phyloP scores from a whole-genome alignment of 2,113 vertebrate species.

The Cinclus mexicanus region DNA sequence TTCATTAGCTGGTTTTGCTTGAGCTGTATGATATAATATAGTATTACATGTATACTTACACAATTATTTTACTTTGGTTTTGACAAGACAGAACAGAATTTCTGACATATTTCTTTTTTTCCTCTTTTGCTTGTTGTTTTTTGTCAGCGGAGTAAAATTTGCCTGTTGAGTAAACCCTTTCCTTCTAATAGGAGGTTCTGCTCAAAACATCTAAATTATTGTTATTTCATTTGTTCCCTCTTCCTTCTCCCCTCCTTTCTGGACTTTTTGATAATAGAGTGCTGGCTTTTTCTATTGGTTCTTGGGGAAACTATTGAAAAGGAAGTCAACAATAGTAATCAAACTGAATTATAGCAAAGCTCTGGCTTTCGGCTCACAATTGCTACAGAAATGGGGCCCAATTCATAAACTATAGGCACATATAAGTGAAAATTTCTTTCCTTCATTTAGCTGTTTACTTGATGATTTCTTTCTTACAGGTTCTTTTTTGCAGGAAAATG shows the following conservation, averaged over 20 bases:
- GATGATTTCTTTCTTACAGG: not conserved
- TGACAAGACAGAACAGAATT: not conserved
- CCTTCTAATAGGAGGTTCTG: not conserved
- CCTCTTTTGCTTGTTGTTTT: not conserved
- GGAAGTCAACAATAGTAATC: slow-evolving; percentile 4
- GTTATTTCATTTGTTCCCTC: not conserved
- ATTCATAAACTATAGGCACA: not conserved
- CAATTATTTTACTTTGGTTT: slow-evolving; percentile 6
- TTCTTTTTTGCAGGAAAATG: not conserved
- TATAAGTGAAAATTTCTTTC: not conserved
- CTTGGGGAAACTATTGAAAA: not conserved
- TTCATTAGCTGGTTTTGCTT: slow-evolving; percentile 6
- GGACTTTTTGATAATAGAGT: not conserved
- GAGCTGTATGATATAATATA: not conserved
- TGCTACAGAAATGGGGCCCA: slow-evolving; percentile 8
- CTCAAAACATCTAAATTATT: not conserved
- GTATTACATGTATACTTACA: not conserved
- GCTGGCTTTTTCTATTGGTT: not conserved
- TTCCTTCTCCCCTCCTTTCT: not conserved
- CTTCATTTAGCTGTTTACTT: not conserved
- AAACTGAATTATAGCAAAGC: slow-evolving; percentile 26
- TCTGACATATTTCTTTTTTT: not conserved
- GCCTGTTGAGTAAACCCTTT: not conserved
- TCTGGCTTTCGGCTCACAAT: not conserved
- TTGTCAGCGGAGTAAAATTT: not conserved